Conservation (phyloP, 2,888 invertebrate species). For the Strigamia crassipes region DNA sequence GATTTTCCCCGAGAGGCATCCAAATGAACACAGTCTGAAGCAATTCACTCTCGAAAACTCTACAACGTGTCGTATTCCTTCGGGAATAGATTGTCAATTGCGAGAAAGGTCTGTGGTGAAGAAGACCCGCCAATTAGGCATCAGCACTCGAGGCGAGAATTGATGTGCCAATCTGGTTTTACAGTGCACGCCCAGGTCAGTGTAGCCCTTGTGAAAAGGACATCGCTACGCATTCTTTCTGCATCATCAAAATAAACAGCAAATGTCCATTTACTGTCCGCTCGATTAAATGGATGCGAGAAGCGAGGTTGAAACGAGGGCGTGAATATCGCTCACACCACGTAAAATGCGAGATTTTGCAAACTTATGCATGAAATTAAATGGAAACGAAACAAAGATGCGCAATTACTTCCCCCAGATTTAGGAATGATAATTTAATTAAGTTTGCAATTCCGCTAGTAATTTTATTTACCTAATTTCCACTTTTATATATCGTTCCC, state of each 20-base stretch:
- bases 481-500: constrained; percentile 31
- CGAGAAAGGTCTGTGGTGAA: constrained; percentile 19
- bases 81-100: constrained; percentile 34
- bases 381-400: constrained; percentile 4
- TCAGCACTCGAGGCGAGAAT: constrained; percentile 32
- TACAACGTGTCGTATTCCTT: neutral
- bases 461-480: constrained; percentile 35
- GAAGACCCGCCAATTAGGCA: constrained; percentile 29
- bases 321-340: neutral
- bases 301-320: neutral
- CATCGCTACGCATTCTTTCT: constrained; percentile 3
- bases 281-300: constrained; percentile 17
- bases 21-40: constrained; percentile 30
- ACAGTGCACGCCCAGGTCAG: constrained; percentile 24
- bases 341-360: constrained; percentile 8
- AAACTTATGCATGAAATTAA: neutral
- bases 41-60: constrained; percentile 22
- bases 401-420: constrained; percentile 30
- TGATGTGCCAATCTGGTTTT: constrained; percentile 33
- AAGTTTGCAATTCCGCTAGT: constrained; percentile 3
- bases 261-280: constrained; percentile 24
- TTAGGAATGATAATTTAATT: constrained; percentile 38
- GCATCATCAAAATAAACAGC: constrained; percentile 29
- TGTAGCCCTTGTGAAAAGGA: neutral
- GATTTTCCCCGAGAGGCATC: neutral